Conservation (phyloP, 37 sponge, comb jelly and placozoan genomes). For the Oscarella lobularis region DNA sequence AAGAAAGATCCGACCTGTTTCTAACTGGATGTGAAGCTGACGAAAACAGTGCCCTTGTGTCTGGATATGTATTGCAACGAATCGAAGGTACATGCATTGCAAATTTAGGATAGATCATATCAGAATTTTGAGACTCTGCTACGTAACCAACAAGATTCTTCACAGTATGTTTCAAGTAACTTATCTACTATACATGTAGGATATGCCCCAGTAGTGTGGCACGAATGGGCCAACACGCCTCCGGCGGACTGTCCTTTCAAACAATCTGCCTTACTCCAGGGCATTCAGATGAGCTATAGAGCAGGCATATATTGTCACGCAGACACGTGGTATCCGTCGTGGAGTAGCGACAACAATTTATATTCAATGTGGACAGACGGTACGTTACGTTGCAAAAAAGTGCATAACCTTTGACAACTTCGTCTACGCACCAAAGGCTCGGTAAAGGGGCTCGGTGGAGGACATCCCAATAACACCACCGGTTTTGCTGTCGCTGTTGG, state of each 20-base stretch:
- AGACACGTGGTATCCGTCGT: not conserved
- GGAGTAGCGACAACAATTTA: not conserved
- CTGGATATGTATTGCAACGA: not conserved
- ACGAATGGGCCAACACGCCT: not conserved
- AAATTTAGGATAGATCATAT: too few relatives aligned
- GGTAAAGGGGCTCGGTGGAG: not conserved
- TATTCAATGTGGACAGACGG: not conserved
- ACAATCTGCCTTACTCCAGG: not conserved
- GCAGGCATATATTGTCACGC: not conserved
- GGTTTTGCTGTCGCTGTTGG: constrained; percentile 1
- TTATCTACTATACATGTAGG: too few relatives aligned
- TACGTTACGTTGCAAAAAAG: not conserved
- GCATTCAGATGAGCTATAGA: not conserved
- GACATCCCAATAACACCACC: not conserved
- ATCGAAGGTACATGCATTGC: too few relatives aligned
- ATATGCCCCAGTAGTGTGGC: not conserved
- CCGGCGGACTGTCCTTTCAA: not conserved
- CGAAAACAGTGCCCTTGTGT: not conserved
- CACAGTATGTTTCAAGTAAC: too few relatives aligned
- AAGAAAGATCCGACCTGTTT: not conserved
- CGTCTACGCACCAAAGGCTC: too few relatives aligned
- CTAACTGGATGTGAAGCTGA: not conserved
- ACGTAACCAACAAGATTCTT: too few relatives aligned
- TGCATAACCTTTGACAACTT: not conserved
- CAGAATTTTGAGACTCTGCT: too few relatives aligned